Conservation (phyloP, 2,888 invertebrate genomes). For the Spilosoma lubricipeda region DNA sequence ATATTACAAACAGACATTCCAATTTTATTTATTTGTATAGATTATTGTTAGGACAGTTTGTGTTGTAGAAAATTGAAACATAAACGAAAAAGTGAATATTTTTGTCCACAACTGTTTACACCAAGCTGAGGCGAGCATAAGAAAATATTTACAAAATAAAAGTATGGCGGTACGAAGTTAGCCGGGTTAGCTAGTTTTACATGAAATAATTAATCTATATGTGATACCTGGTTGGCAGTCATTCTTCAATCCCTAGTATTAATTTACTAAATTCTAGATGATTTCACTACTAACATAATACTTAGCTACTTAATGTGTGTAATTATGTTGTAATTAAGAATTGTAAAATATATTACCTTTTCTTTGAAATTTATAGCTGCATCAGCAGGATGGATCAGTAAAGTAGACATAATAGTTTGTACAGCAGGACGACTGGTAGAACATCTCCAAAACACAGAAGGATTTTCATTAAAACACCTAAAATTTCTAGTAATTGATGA, state of each 20-base stretch:
- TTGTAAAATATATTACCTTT: too few relatives aligned
- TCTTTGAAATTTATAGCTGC: constrained; percentile 86
- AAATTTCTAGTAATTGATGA: constrained; percentile 97
- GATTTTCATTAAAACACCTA: constrained; percentile 90
- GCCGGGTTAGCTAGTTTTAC: neutral
- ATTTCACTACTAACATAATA: neutral
- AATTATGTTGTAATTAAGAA: neutral
- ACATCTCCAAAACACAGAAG: constrained; percentile 94
- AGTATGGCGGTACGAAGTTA: too few relatives aligned
- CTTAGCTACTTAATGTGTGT: neutral
- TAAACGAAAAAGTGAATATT: too few relatives aligned
- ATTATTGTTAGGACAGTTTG: too few relatives aligned
- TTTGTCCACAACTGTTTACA: too few relatives aligned
- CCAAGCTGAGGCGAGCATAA: too few relatives aligned
- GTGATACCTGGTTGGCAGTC: neutral
- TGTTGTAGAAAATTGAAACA: too few relatives aligned
- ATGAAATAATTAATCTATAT: neutral
- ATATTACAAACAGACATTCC: too few relatives aligned
- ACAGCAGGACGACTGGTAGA: constrained; percentile 98
- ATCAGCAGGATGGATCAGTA: constrained; percentile 85
- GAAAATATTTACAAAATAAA: too few relatives aligned
- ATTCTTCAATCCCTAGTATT: neutral
- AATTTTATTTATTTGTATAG: too few relatives aligned
- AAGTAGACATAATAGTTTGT: constrained; percentile 94
- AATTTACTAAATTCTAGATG: neutral